Percentiles rank a stretch among this genome's conserved stretches.
phyloP scores from a whole-genome alignment of 1,140 invertebrate species.

The Drosophila persimilis region DNA sequence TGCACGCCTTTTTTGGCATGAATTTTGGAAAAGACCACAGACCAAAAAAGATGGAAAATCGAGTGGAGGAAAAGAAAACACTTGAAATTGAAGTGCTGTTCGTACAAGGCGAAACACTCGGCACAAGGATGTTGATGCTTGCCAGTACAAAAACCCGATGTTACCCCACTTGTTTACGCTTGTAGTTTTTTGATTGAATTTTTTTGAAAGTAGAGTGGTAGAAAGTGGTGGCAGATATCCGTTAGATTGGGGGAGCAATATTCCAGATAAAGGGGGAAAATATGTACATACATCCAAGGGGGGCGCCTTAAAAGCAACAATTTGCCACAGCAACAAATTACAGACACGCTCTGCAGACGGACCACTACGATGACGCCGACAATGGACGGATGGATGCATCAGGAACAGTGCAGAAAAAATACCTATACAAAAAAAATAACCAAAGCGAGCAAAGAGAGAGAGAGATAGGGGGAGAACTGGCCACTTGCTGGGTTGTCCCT shows the following conservation, averaged over 20 bases:
- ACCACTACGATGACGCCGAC: background rate
- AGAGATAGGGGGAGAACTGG: constrained; percentile 4
- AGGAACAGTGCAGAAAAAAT: constrained; percentile 27
- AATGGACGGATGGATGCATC: no score
- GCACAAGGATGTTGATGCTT: constrained; percentile 20
- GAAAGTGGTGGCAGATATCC: no score
- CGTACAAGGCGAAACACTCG: constrained; percentile 26
- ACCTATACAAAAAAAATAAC: constrained; percentile 55
- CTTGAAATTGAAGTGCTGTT: constrained; percentile 49
- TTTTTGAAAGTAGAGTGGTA: constrained; percentile 11
- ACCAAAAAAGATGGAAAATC: constrained; percentile 6
- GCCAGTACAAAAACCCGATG: constrained; percentile 31
- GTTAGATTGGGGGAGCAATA: no score
- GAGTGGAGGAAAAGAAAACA: constrained; percentile 40
- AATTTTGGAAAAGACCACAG: constrained; percentile 15
- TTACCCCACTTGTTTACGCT: constrained; percentile 68
- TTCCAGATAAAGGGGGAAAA: no score
- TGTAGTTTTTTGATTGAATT: constrained; percentile 75
- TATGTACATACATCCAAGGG: no score
- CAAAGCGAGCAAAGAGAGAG: constrained; percentile 1
- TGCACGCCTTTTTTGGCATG: constrained; percentile 2
- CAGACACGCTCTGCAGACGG: constrained; percentile 45
- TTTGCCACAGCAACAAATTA: constrained; percentile 54
- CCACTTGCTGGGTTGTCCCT: constrained; percentile 20
- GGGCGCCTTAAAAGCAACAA: constrained; percentile 46